Conservation (phyloP, 2,888 invertebrate species). For the Nesidiocoris tenuis region DNA sequence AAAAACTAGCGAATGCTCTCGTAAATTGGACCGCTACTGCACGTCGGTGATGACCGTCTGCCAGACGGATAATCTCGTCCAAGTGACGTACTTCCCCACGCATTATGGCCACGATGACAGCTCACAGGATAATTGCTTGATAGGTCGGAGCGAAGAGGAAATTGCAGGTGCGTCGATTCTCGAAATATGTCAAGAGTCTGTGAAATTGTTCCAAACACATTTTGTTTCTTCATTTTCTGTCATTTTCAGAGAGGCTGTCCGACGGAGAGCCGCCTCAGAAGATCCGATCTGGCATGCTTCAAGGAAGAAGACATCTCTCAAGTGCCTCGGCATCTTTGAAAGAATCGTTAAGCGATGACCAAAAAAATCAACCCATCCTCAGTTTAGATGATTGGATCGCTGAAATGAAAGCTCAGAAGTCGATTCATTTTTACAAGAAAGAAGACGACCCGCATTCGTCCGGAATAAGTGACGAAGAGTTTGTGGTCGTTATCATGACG, state of each 20-base stretch:
- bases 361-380: neutral
- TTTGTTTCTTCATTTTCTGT: too few relatives aligned
- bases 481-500: slow-evolving; percentile 11
- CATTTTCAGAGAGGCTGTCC: neutral
- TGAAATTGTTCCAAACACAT: too few relatives aligned
- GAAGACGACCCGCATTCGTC: neutral
- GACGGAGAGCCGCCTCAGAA: neutral
- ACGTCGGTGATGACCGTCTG: slow-evolving; percentile 6
- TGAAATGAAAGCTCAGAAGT: neutral
- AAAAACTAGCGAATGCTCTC: neutral
- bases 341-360: too few relatives aligned
- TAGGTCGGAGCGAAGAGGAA: neutral
- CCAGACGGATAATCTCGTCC: neutral
- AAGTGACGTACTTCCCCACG: slow-evolving; percentile 3
- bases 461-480: neutral
- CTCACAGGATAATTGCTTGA: neutral
- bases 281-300: neutral
- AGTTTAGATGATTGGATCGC: neutral
- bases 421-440: neutral
- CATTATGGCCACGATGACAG: slow-evolving; percentile 11
- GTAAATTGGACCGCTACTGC: slow-evolving; percentile 1
- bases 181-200: too few relatives aligned
- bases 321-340: too few relatives aligned
- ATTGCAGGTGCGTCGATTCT: slow-evolving; percentile 5
- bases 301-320: neutral